Conservation (phyloP, 2,888 invertebrate species). For the Ptycholaimellus sp. region DNA sequence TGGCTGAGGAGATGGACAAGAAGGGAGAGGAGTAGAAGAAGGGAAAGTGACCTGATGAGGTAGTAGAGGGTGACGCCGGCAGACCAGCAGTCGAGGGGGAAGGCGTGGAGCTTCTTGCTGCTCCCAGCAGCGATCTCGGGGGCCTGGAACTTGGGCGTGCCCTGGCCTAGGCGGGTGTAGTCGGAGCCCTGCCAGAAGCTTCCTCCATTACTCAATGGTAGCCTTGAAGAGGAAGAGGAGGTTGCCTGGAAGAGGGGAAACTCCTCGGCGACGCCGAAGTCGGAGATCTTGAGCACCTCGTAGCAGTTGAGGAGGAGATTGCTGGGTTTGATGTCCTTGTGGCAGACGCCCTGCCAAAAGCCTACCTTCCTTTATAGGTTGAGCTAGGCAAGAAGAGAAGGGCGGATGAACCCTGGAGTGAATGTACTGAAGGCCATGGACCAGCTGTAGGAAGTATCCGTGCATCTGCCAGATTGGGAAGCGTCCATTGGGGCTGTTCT, state of each 20-base stretch:
- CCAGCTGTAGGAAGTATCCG: slow-evolving; percentile 53
- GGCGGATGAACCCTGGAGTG: too few species aligned
- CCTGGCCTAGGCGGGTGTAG: too few species aligned
- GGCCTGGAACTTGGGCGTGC: slow-evolving; percentile 85
- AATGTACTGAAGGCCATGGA: slow-evolving; percentile 76
- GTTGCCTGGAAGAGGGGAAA: slow-evolving; percentile 10
- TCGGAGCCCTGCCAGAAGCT: too few species aligned
- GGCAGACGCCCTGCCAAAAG: slow-evolving; percentile 84
- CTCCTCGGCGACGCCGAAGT: slow-evolving; percentile 80
- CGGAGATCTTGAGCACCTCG: slow-evolving; percentile 79
- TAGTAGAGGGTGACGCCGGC: slow-evolving; percentile 92
- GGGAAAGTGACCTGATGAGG: too few species aligned
- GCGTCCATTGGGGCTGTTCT: slow-evolving; percentile 61
- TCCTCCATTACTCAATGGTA: too few species aligned
- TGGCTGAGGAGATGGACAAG: too few species aligned
- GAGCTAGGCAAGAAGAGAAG: too few species aligned
- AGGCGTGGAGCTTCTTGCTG: slow-evolving; percentile 19
- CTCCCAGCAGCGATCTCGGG: slow-evolving; percentile 93
- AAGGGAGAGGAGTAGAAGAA: too few species aligned
- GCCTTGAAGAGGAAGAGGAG: too few species aligned
- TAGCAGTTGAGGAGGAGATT: slow-evolving; percentile 71
- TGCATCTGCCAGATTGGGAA: slow-evolving; percentile 82
- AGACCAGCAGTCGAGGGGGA: slow-evolving; percentile 74
- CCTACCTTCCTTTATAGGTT: too few species aligned
- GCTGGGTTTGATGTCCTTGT: slow-evolving; percentile 96